Evolutionary conservation across 2,113 vertebrate genomes (phyloP).

Genomic region (Elephas maximus): DNA sequence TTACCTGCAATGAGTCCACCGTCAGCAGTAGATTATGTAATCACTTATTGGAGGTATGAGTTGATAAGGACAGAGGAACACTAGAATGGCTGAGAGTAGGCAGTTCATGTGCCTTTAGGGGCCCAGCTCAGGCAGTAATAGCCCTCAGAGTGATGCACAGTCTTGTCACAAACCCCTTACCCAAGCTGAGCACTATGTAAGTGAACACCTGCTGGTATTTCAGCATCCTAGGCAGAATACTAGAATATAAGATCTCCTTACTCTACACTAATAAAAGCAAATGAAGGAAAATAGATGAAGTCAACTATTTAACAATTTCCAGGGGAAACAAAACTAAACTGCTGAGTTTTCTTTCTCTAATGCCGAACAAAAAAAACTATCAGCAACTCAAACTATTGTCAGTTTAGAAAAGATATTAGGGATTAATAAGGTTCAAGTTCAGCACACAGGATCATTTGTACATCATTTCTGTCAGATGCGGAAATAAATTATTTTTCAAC

Average conservation of each 20-base stretch:
- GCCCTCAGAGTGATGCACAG: background rate
- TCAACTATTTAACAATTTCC: background rate
- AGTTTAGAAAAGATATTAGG: conserved; percentile 12
- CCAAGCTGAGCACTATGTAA: background rate
- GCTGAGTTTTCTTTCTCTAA: background rate
- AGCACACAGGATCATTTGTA: background rate
- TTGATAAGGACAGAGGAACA: background rate
- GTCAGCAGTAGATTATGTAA: background rate
- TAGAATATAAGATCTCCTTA: background rate
- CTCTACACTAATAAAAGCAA: background rate
- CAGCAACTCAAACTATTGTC: conserved; percentile 5
- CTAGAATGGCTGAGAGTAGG: background rate
- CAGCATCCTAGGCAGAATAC: background rate
- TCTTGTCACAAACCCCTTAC: background rate
- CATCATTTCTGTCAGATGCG: background rate
- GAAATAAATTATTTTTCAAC: background rate
- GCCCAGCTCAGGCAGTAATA: background rate
- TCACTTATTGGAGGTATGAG: background rate
- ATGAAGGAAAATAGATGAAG: background rate
- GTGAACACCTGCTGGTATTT: background rate
- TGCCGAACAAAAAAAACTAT: background rate
- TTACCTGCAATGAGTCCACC: background rate
- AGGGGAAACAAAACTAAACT: conserved; percentile 3
- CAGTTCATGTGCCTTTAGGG: background rate
- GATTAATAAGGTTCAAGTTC: background rate